Conservation (phyloP, 2,113 vertebrate genomes). For the Abramis brama region DNA sequence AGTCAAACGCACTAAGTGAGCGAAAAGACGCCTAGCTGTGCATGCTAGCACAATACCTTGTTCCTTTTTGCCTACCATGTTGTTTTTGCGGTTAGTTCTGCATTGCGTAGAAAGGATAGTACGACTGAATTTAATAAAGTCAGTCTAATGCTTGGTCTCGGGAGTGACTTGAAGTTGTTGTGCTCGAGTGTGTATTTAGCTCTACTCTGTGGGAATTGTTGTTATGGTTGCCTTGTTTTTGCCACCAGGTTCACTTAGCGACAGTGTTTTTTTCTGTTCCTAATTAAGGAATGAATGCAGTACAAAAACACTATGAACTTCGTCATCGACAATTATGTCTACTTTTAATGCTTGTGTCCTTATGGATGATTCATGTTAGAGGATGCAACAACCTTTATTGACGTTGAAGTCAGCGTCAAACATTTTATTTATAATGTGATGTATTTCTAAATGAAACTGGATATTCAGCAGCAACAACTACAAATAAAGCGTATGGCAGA, state of each 20-base stretch:
- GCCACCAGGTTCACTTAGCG: conserved; percentile 48
- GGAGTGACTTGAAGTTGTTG: conserved; percentile 36
- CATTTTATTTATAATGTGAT: not conserved
- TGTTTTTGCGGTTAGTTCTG: conserved; percentile 44
- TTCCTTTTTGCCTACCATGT: conserved; percentile 23
- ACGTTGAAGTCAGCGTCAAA: not conserved
- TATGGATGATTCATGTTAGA: not conserved
- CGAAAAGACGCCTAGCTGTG: conserved; percentile 25
- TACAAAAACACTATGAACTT: conserved; percentile 23
- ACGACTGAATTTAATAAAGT: conserved; percentile 48
- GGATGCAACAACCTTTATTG: not conserved
- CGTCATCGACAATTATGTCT: not conserved
- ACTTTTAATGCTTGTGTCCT: not conserved
- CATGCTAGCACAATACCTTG: conserved; percentile 32
- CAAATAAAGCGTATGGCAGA: not conserved
- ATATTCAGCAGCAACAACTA: no score
- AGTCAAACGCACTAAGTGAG: conserved; percentile 46
- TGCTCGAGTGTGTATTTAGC: conserved; percentile 49
- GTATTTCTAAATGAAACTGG: not conserved
- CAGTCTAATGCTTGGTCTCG: conserved; percentile 45
- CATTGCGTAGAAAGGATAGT: conserved; percentile 26
- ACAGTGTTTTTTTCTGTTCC: conserved; percentile 37
- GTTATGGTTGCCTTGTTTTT: conserved; percentile 53
- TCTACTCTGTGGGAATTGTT: conserved; percentile 48
- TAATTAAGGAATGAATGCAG: conserved; percentile 38